Conservation (phyloP, 2,888 invertebrate species). For the Drosophila monieri region DNA sequence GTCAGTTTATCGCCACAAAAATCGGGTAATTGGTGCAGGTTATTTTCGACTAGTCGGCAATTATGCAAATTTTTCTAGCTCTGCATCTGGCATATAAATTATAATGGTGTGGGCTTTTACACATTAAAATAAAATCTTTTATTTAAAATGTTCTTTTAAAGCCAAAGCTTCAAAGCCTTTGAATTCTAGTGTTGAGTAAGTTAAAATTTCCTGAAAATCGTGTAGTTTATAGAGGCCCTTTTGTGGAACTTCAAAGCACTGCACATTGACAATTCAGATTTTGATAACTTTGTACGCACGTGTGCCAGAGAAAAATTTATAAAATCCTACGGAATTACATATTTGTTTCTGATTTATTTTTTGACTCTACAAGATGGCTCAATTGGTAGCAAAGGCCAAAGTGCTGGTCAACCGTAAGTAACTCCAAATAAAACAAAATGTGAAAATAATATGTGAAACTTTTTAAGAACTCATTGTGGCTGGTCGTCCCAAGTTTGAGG, state of each 20-base stretch:
- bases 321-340: slow-evolving; percentile 4
- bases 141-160: too few species aligned
- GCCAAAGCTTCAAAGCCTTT: too few species aligned
- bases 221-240: background rate
- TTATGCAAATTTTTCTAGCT: slow-evolving; percentile 67
- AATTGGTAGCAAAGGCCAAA: slow-evolving; percentile 34
- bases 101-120: background rate
- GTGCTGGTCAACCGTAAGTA: slow-evolving; percentile 54
- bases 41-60: slow-evolving; percentile 38
- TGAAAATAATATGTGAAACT: too few species aligned
- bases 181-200: background rate
- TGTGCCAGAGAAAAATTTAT: background rate
- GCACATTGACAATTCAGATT: background rate
- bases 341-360: background rate
- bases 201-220: background rate
- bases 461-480: slow-evolving; percentile 40
- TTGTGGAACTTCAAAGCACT: background rate
- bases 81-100: background rate
- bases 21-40: slow-evolving; percentile 68
- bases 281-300: slow-evolving; percentile 12
- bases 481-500: slow-evolving; percentile 58
- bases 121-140: background rate
- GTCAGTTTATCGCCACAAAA: slow-evolving; percentile 71
- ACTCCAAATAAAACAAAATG: background rate
- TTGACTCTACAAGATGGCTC: slow-evolving; percentile 39